Conservation (phyloP, 2,888 invertebrate species). For the Unio delphinus region DNA sequence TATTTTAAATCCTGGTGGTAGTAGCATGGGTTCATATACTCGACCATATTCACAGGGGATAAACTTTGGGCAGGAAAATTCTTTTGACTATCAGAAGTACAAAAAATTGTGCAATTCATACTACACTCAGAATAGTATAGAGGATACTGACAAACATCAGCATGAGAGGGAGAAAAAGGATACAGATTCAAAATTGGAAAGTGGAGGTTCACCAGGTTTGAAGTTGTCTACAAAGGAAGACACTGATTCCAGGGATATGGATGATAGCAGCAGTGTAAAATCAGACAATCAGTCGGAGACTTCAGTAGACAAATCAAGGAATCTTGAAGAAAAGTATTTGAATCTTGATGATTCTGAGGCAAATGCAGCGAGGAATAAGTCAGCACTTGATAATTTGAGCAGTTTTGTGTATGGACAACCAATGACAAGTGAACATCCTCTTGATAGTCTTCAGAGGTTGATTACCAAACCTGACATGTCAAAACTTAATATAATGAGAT, state of each 20-base stretch:
- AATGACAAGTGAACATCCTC: conserved; percentile 80
- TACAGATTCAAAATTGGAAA: conserved; percentile 10
- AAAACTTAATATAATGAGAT: conserved; percentile 30
- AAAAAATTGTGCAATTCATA: conserved; percentile 32
- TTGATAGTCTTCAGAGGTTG: conserved; percentile 94
- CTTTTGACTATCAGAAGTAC: conserved; percentile 29
- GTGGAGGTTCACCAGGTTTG: background rate
- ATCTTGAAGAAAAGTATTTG: conserved; percentile 48
- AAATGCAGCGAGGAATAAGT: conserved; percentile 30
- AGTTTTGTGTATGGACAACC: conserved; percentile 68
- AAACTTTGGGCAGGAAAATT: conserved; percentile 22
- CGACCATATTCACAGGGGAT: conserved; percentile 23
- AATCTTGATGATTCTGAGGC: conserved; percentile 33
- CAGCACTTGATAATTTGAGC: conserved; percentile 67
- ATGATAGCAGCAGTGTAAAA: conserved; percentile 19
- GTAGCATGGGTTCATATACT: conserved; percentile 20
- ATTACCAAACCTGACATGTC: conserved; percentile 92
- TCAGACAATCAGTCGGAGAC: conserved; percentile 20
- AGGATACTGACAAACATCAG: conserved; percentile 3
- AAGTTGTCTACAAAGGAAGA: conserved; percentile 5
- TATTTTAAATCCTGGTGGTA: conserved; percentile 30
- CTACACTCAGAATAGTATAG: conserved; percentile 25
- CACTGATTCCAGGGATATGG: conserved; percentile 22
- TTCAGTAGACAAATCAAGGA: conserved; percentile 30
- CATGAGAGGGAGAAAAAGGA: conserved; percentile 14